Conservation (phyloP, 2,888 invertebrate species). For the Ceramica pisi region DNA sequence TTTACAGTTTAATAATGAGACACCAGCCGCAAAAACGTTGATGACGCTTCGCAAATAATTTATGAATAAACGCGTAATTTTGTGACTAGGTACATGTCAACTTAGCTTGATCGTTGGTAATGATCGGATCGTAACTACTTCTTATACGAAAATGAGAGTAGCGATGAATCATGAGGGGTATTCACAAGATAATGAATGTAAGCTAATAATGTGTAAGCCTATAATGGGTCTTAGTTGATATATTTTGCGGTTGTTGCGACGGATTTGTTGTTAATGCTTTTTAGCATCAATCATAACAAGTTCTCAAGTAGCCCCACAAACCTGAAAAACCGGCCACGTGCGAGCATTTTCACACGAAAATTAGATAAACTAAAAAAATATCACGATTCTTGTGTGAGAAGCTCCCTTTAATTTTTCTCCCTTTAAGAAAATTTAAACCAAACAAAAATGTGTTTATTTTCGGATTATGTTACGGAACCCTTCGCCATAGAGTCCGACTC, state of each 20-base stretch:
- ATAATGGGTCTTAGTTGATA: neutral
- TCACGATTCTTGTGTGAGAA: too few relatives aligned
- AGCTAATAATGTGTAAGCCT: neutral
- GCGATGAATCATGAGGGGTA: constrained; percentile 7
- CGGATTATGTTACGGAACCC: too few relatives aligned
- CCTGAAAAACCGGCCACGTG: neutral
- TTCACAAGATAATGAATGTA: constrained; percentile 4
- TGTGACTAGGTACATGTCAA: constrained; percentile 23
- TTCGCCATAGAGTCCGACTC: too few relatives aligned
- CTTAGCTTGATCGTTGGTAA: constrained; percentile 26
- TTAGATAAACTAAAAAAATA: too few relatives aligned
- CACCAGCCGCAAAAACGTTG: constrained; percentile 56
- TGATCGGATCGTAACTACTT: constrained; percentile 16
- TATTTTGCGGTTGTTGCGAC: neutral
- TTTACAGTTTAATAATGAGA: constrained; percentile 44
- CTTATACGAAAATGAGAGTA: constrained; percentile 26
- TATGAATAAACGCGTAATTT: constrained; percentile 36
- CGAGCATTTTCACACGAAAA: too few relatives aligned
- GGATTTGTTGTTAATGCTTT: neutral
- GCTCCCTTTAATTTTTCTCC: too few relatives aligned
- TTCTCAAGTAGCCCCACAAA: neutral
- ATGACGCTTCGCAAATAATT: constrained; percentile 44
- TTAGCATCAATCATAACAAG: neutral
- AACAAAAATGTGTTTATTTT: too few relatives aligned
- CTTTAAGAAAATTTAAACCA: too few relatives aligned